phyloP scores from a whole-genome alignment of 2,888 invertebrate species.

The Philhelius pedissequus region DNA sequence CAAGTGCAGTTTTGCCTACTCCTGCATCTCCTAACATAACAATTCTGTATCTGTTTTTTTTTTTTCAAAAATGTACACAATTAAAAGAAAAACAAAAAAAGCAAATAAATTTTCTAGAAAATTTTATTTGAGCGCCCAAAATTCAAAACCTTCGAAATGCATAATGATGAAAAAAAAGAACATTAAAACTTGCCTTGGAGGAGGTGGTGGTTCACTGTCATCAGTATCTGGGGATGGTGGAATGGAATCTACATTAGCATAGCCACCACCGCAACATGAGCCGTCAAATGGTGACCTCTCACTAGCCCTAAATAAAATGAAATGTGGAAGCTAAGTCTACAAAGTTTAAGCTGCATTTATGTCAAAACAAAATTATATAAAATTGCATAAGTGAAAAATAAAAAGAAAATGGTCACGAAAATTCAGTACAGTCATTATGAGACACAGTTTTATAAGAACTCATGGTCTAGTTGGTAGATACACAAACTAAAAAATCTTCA shows the following conservation, averaged over 20 bases:
- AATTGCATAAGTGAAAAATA: neutral
- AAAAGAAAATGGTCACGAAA: neutral
- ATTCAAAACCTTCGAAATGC: neutral
- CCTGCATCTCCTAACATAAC: constrained; percentile 91
- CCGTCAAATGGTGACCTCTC: constrained; percentile 92
- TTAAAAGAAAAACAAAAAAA: neutral
- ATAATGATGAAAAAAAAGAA: neutral
- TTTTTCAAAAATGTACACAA: constrained; percentile 66
- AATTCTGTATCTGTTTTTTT: constrained; percentile 86
- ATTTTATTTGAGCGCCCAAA: neutral
- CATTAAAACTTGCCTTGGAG: constrained; percentile 70
- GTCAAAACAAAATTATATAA: neutral
- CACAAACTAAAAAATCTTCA: too few relatives aligned
- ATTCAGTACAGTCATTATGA: neutral
- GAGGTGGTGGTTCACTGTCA: constrained; percentile 82
- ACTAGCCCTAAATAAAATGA: constrained; percentile 82
- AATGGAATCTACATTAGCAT: constrained; percentile 88
- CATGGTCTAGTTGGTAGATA: too few relatives aligned
- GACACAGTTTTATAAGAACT: too few relatives aligned
- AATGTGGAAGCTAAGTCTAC: constrained; percentile 8
- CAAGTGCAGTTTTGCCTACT: constrained; percentile 94
- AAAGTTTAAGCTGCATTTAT: neutral
- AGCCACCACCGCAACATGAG: constrained; percentile 90
- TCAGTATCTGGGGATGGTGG: constrained; percentile 87
- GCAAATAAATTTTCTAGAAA: neutral